Base-by-base conservation (phyloP, 2,113 vertebrate genomes). In the Andinoacara biseriatus region DNA sequence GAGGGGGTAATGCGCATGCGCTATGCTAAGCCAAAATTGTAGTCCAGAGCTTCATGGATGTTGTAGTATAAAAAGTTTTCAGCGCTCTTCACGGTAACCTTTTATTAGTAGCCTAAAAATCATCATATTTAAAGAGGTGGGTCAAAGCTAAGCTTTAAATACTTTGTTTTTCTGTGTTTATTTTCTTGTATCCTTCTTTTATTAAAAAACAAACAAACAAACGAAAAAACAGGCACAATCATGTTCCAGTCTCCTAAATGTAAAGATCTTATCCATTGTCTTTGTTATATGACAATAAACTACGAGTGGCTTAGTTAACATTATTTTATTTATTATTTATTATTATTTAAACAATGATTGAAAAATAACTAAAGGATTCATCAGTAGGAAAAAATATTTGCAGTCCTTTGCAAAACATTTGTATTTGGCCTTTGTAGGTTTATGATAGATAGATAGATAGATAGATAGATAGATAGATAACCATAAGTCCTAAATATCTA, bases 1-100 rank as follows among this genome's bases (percentile, higher is more conserved):
- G 5, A 38, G 22, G 22, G 29, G 67, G 5, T 20, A 61, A 3
- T 75, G 89, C 93, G 92, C 94, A 92, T 89, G 94, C 81, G 90
- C 52, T 0, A 3, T 5, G 1, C 10, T 46, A 9, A 60, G 33
- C 43, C 43, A 72, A 69, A 49, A 22, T 8, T 62, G 38, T 40
- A 3, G 14, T 2, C 35, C 58, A 10, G 7, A 72, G 88, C 57
- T 14, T 83, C 11, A 38, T 84, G 89, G 89, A 15, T 17, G 22
- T 84, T 90, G 90, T 80, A 89, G 89, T 89, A 2, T 8, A 5
- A 2, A 38, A 60, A 5, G 65, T 15, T 22, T 72, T 24, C 11
- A 6, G 35, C 13, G 7, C 61, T 24, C 5, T 10, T 46, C 17
- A 10, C 54, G 20, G 13, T 9, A 20, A 76, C 29, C 5, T 13